Percentiles rank a stretch among this genome's conserved stretches.
Conservation (phyloP, 2,888 invertebrate species). For the Ormyrus labotus region DNA sequence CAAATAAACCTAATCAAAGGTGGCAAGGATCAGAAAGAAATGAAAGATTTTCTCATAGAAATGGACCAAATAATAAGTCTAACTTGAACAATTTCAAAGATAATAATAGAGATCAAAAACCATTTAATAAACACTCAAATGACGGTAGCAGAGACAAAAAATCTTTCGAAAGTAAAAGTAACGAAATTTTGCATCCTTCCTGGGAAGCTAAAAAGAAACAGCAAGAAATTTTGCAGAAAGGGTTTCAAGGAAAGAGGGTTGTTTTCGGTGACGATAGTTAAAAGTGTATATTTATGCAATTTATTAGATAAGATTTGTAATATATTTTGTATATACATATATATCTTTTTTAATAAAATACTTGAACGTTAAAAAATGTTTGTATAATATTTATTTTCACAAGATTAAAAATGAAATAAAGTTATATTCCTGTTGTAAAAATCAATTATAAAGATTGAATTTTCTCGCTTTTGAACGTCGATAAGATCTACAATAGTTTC, state of each 20-base stretch:
- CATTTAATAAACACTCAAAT: constrained; percentile 21
- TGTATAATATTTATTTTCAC: no score
- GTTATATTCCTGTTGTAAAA: no score
- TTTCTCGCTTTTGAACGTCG: no score
- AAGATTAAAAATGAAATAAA: no score
- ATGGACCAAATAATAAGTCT: background rate
- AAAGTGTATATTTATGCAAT: constrained; percentile 2
- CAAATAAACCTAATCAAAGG: constrained; percentile 7
- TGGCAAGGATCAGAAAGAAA: constrained; percentile 16
- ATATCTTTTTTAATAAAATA: constrained; percentile 33
- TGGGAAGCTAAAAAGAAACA: constrained; percentile 73
- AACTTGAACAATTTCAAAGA: constrained; percentile 5
- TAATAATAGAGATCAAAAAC: background rate
- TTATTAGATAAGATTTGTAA: constrained; percentile 9
- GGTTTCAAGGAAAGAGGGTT: constrained; percentile 73
- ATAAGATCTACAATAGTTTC: no score
- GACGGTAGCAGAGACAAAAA: background rate
- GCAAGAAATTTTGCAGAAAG: constrained; percentile 68
- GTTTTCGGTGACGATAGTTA: constrained; percentile 66
- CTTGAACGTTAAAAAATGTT: no score
- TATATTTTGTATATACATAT: constrained; percentile 43
- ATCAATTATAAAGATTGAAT: no score
- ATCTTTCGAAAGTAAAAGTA: constrained; percentile 12
- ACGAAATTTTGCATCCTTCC: constrained; percentile 69
- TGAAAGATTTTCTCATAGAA: background rate